These are phyloP conservation scores for Tetramorium simillimum DNA, from an alignment of 1,140 invertebrate species.

Conservation along the genomic window DNA sequence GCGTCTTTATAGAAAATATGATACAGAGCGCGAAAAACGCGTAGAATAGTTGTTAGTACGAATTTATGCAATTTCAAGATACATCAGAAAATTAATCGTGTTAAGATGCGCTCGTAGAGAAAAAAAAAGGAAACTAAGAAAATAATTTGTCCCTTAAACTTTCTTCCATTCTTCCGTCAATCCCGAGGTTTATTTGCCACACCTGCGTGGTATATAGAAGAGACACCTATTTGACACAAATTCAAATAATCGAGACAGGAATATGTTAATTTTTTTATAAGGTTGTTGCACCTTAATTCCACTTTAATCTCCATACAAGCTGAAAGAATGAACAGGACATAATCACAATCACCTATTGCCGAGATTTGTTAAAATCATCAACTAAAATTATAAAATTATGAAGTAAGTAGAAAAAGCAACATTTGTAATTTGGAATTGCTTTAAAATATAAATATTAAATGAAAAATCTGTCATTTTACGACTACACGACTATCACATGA, in stretches of 20 bases:
- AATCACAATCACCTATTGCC: slow-evolving; percentile 61
- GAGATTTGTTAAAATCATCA: slow-evolving; percentile 61
- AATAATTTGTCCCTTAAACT: slow-evolving; percentile 12
- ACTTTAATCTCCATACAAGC: slow-evolving; percentile 46
- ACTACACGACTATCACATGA: slow-evolving; percentile 1
- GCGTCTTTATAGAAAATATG: not conserved
- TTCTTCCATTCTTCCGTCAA: slow-evolving; percentile 16
- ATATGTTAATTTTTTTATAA: not conserved
- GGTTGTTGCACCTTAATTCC: not conserved
- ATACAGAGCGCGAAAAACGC: not conserved
- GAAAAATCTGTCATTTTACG: slow-evolving; percentile 5
- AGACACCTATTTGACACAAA: slow-evolving; percentile 42
- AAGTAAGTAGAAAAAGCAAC: slow-evolving; percentile 80
- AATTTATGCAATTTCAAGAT: slow-evolving; percentile 9
- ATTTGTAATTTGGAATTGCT: slow-evolving; percentile 76
- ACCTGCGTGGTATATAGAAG: not conserved
- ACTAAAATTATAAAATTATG: slow-evolving; percentile 72
- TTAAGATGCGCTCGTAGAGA: slow-evolving; percentile 1
- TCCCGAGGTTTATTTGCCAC: not conserved
- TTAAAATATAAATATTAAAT: slow-evolving; percentile 10
- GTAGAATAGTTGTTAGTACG: slow-evolving; percentile 40
- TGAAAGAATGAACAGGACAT: slow-evolving; percentile 62
- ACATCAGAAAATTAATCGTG: slow-evolving; percentile 41
- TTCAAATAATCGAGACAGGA: slow-evolving; percentile 28
- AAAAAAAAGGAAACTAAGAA: not conserved